Conservation (phyloP, 1,140 invertebrate species). For the Drosophila murphyi region DNA sequence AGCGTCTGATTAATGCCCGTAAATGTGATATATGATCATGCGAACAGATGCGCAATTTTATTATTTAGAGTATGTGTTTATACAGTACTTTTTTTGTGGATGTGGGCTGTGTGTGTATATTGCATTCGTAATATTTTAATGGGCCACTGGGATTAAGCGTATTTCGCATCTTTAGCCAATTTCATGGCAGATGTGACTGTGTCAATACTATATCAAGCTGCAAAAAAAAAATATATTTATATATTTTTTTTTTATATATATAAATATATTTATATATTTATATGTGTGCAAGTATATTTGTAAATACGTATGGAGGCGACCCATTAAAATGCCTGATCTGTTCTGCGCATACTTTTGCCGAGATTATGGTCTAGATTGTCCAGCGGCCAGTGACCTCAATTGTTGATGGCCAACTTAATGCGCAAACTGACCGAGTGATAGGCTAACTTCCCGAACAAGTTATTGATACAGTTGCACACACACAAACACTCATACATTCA, state of each 20-base stretch:
- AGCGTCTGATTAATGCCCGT: slow-evolving; percentile 48
- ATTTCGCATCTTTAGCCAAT: slow-evolving; percentile 12
- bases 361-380: slow-evolving; percentile 29
- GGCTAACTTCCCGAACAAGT: slow-evolving; percentile 22
- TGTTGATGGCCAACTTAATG: slow-evolving; percentile 29
- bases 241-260: slow-evolving; percentile 1
- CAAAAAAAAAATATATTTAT: not conserved
- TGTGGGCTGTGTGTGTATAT: not conserved
- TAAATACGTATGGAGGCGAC: slow-evolving; percentile 18
- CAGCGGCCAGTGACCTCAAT: slow-evolving; percentile 34
- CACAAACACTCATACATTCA: not conserved
- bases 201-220: too few relatives aligned
- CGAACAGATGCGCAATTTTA: slow-evolving; percentile 18
- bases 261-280: slow-evolving; percentile 16
- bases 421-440: slow-evolving; percentile 28
- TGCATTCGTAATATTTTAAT: slow-evolving; percentile 33
- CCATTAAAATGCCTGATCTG: slow-evolving; percentile 23
- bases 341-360: slow-evolving; percentile 6
- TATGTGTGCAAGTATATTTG: not conserved
- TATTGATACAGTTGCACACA: slow-evolving; percentile 5
- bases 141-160: slow-evolving; percentile 25
- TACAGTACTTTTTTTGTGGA: not conserved
- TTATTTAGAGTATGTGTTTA: slow-evolving; percentile 14
- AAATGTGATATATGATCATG: slow-evolving; percentile 40
- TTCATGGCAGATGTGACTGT: slow-evolving; percentile 28